phyloP scores from a whole-genome alignment of 1,140 invertebrate species.

The Acyrthosiphon pisum region DNA sequence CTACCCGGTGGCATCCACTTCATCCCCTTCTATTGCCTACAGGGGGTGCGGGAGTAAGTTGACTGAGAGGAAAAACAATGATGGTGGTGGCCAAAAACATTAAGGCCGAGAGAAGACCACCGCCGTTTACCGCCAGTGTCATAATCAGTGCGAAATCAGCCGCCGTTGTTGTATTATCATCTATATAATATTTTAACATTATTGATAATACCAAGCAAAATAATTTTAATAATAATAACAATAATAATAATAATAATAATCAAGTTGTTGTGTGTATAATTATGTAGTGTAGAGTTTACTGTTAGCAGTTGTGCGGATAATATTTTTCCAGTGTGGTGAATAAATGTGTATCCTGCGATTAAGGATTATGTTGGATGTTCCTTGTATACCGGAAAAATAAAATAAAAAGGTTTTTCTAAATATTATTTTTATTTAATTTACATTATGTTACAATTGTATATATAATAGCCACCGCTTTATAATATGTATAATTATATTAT shows the following conservation, averaged over 20 bases:
- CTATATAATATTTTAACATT: not conserved
- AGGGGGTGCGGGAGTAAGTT: not conserved
- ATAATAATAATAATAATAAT: not conserved
- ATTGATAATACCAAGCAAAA: not conserved
- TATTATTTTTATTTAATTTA: conserved; percentile 1
- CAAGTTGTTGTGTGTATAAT: not conserved
- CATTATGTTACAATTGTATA: not conserved
- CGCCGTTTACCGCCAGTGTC: conserved; percentile 31
- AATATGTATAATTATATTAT: not conserved
- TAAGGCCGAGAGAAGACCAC: conserved; percentile 27
- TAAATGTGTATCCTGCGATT: not conserved
- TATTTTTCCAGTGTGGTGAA: not conserved
- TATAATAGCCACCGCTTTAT: not conserved
- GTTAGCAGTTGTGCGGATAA: not conserved
- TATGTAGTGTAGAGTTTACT: not conserved
- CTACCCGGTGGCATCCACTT: not conserved
- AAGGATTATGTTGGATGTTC: not conserved
- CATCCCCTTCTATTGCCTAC: not conserved
- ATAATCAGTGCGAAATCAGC: conserved; percentile 34
- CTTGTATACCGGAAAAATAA: not conserved
- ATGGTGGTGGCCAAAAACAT: conserved; percentile 48
- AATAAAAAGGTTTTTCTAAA: not conserved
- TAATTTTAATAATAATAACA: not conserved
- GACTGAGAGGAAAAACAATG: conserved; percentile 45
- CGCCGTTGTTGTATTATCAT: conserved; percentile 23